Evolutionary conservation across 2,113 vertebrate species (phyloP).

Genomic region (Aythya baeri): DNA sequence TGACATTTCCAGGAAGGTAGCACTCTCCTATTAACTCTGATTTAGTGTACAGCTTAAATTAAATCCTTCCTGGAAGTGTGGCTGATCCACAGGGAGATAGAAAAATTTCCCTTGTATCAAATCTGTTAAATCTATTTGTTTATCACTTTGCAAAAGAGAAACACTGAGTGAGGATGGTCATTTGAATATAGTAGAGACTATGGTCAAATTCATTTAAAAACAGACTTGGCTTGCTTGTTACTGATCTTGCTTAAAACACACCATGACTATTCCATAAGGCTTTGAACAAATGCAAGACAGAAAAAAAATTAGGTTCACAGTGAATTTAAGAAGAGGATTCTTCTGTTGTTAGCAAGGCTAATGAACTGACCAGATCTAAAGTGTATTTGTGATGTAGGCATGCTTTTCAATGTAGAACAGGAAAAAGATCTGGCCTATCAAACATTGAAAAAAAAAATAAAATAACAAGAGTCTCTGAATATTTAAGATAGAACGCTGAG

Average conservation of each 20-base stretch:
- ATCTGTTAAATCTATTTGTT: conserved; percentile 7
- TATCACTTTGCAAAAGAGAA: conserved; percentile 1
- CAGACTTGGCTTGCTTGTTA: not conserved
- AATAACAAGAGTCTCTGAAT: not conserved
- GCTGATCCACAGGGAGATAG: not conserved
- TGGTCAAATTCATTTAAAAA: not conserved
- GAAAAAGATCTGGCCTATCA: not conserved
- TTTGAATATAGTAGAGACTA: not conserved
- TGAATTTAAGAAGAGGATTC: not conserved
- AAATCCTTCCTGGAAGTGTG: conserved; percentile 48
- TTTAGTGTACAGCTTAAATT: conserved; percentile 21
- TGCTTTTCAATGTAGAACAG: not conserved
- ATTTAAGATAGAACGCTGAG: not conserved
- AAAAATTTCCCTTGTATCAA: not conserved
- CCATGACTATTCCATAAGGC: not conserved
- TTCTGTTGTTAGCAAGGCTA: not conserved
- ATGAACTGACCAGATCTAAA: not conserved
- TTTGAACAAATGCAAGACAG: conserved; percentile 9
- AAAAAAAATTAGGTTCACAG: not conserved
- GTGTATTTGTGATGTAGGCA: not conserved
- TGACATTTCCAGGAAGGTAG: conserved; percentile 43
- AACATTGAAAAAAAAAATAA: not conserved
- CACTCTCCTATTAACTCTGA: not conserved
- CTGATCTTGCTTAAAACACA: not conserved
- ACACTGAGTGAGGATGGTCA: not conserved